phyloP scores from a whole-genome alignment of 2,888 invertebrate species.

The Coecobrya sp. region DNA sequence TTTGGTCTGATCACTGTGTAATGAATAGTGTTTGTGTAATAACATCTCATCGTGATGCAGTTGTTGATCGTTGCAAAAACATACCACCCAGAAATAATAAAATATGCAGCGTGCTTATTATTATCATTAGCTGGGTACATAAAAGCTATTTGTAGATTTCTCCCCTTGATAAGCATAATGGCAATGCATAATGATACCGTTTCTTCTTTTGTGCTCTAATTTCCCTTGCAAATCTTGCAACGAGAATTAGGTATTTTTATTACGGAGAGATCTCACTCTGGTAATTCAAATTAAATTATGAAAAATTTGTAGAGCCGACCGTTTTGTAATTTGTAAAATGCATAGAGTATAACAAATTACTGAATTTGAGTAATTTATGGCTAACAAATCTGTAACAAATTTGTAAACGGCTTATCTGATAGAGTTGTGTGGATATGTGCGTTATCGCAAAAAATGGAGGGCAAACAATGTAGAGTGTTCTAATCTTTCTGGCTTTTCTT shows the following conservation, averaged over 20 bases:
- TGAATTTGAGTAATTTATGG: constrained; percentile 31
- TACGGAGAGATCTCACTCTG: not conserved
- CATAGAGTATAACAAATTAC: constrained; percentile 1
- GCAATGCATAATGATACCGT: not conserved
- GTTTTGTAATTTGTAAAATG: constrained; percentile 35
- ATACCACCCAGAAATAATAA: constrained; percentile 48
- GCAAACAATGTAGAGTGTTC: not conserved
- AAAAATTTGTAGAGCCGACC: not conserved
- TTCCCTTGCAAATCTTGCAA: not conserved
- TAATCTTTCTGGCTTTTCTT: not conserved
- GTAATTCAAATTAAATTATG: constrained; percentile 35
- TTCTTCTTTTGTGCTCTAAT: constrained; percentile 40
- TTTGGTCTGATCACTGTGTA: constrained; percentile 38
- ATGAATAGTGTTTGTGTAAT: constrained; percentile 34
- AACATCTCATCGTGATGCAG: constrained; percentile 12
- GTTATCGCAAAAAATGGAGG: not conserved
- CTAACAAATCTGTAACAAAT: constrained; percentile 34
- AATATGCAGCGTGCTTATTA: not conserved
- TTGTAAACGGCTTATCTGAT: constrained; percentile 29
- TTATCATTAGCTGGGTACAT: constrained; percentile 1
- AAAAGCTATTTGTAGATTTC: constrained; percentile 47
- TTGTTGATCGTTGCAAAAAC: constrained; percentile 27
- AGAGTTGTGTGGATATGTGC: not conserved
- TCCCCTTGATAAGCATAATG: constrained; percentile 40
- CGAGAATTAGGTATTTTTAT: not conserved